phyloP scores from a whole-genome alignment of 2,888 invertebrate species.

The Pristionchus fissidentatus region DNA sequence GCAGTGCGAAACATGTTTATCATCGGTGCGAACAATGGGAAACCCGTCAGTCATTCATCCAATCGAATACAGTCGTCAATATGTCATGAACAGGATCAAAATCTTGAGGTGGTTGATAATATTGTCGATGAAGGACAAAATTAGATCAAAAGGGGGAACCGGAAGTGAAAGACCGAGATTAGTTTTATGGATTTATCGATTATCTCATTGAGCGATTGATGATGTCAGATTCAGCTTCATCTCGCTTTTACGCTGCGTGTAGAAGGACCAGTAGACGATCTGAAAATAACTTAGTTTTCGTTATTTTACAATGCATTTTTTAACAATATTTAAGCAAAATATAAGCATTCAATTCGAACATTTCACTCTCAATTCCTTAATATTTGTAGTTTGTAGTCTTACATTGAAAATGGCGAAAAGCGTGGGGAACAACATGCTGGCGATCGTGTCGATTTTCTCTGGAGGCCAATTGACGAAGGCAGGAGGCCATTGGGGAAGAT shows the following conservation, averaged over 20 bases:
- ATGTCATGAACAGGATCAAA: too few species aligned
- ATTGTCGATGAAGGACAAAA: too few species aligned
- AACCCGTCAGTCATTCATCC: too few species aligned
- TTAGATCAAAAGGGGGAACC: too few species aligned
- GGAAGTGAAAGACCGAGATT: neutral
- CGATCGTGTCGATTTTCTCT: constrained; percentile 70
- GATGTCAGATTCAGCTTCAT: neutral
- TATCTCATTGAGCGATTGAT: neutral
- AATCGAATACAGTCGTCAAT: too few species aligned
- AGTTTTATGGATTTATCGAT: neutral
- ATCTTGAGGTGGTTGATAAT: too few species aligned
- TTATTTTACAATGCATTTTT: too few species aligned
- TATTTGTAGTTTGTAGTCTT: constrained; percentile 51
- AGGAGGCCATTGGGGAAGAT: constrained; percentile 47
- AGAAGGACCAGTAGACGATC: constrained; percentile 74
- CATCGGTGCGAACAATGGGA: too few species aligned
- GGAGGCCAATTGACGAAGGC: constrained; percentile 61
- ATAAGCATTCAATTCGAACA: neutral
- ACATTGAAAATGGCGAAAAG: constrained; percentile 75
- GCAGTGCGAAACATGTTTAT: too few species aligned
- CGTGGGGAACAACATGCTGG: constrained; percentile 72
- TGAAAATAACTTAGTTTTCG: constrained; percentile 51
- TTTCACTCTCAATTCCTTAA: neutral
- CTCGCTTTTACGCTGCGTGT: constrained; percentile 61
- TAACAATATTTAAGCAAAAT: neutral